These are phyloP conservation scores for Anoplopoma fimbria DNA, from an alignment of 2,113 vertebrate species.

Conservation along the genomic window DNA sequence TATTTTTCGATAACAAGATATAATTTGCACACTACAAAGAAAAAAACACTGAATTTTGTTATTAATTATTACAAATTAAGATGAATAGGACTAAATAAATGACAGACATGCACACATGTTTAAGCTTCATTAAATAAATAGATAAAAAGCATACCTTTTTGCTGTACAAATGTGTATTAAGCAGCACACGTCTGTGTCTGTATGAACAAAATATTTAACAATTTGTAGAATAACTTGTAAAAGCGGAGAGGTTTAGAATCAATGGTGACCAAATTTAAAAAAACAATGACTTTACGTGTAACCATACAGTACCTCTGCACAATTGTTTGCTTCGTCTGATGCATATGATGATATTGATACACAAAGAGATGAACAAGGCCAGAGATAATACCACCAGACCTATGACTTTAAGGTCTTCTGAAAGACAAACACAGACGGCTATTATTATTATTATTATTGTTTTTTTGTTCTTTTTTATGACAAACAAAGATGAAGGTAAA, in stretches of 20 bases:
- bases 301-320: constrained; percentile 63
- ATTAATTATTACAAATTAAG: not conserved
- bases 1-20: not conserved
- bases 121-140: not conserved
- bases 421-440: constrained; percentile 14
- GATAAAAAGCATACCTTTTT: constrained; percentile 60
- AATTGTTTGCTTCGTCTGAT: constrained; percentile 30
- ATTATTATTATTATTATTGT: too few relatives aligned
- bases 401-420: fast-evolving
- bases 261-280: not conserved
- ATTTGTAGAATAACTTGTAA: not conserved
- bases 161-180: constrained; percentile 6
- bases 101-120: not conserved
- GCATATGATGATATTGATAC: constrained; percentile 74
- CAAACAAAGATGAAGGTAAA: not conserved
- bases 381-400: constrained; percentile 46
- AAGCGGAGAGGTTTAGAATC: not conserved
- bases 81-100: not conserved
- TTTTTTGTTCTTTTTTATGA: too few relatives aligned
- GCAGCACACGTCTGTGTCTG: constrained; percentile 50
- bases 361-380: constrained; percentile 74
- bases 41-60: not conserved
- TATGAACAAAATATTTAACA: constrained; percentile 24
- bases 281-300: not conserved
- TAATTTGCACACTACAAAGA: not conserved